Base-by-base conservation (phyloP, 2,113 vertebrate genomes). In the Corythoichthys haematopterus region DNA sequence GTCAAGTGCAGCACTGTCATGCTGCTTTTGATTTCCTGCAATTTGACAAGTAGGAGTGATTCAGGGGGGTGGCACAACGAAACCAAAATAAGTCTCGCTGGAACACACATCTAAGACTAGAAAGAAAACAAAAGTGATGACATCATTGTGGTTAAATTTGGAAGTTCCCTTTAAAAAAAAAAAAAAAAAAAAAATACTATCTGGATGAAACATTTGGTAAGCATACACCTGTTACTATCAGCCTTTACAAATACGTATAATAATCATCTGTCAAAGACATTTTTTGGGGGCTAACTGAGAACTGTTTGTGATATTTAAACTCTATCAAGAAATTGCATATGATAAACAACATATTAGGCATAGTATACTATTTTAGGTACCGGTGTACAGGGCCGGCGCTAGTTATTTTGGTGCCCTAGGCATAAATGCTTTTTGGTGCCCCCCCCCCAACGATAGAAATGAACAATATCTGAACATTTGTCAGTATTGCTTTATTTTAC, bases 11-110 rank as follows among this genome's bases (percentile, higher is more conserved):
- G 81, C 35, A 91, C 89, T 0, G 94, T 95, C 88, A 94, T 95
- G 80, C 92, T 95, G 81, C 94, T 97, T 89, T 97, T 97, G 81
- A 96, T 92, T 85, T 97, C 95, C 95, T 97, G 80, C 63, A 80
- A 83, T 68, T 68, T 37, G 14, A 62, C 12, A 71, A 77, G 64
- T 64, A 67, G 43, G 62, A 65, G 45, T 20, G 45, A 58, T 65
- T 28, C 20, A 66, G 59, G 58, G 71, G 71, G 36, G 1, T 1
- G 36, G n/a, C 3, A 20, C 12, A 62, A 72, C 71, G 63, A 84
- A 84, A 79, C 65, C 62, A 51, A 55, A 66, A 45, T 28, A 57
- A 67, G 66, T 74, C 72, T 45, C 6, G 57, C 14, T 50, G 56
- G 61, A 48, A 79, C 55, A 8, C 53, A 62, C n/a, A 59, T 47